A percentile compares a stretch with the other conserved stretches of the same genome.
These are phyloP conservation scores for Lepeophtheirus nordmannii DNA, from an alignment of 2,888 invertebrate species.

Conservation along the genomic window DNA sequence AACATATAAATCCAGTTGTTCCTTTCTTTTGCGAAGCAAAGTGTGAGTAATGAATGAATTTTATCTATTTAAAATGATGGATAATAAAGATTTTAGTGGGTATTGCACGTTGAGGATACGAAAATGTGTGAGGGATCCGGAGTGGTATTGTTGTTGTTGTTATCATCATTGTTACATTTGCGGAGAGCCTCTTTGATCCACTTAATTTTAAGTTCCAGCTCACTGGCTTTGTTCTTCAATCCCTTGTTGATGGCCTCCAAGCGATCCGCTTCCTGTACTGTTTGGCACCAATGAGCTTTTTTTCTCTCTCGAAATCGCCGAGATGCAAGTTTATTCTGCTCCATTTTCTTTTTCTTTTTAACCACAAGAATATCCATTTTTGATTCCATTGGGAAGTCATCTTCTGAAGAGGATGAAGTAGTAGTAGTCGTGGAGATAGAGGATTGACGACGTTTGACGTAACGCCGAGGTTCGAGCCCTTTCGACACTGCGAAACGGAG, in stretches of 20 bases:
- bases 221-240: background rate
- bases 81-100: background rate
- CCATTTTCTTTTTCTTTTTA: constrained; percentile 4
- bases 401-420: background rate
- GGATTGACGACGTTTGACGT: background rate
- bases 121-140: no score
- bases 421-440: background rate
- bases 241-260: constrained; percentile 1
- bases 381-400: background rate
- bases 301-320: constrained; percentile 18
- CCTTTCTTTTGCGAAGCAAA: background rate
- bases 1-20: background rate
- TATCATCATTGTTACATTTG: background rate
- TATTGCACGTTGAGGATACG: background rate
- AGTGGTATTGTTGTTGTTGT: background rate
- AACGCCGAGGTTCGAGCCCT: background rate
- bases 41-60: background rate
- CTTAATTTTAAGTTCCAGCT: constrained; percentile 18
- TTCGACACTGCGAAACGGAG: constrained; percentile 7
- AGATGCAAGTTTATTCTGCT: constrained; percentile 21
- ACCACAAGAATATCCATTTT: background rate
- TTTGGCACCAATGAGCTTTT: constrained; percentile 7
- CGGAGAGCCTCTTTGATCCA: constrained; percentile 8
- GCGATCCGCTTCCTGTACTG: background rate
- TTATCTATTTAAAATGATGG: background rate